Evolutionary conservation across 2,113 vertebrate species (phyloP).

Genomic region (Haemorhous mexicanus): DNA sequence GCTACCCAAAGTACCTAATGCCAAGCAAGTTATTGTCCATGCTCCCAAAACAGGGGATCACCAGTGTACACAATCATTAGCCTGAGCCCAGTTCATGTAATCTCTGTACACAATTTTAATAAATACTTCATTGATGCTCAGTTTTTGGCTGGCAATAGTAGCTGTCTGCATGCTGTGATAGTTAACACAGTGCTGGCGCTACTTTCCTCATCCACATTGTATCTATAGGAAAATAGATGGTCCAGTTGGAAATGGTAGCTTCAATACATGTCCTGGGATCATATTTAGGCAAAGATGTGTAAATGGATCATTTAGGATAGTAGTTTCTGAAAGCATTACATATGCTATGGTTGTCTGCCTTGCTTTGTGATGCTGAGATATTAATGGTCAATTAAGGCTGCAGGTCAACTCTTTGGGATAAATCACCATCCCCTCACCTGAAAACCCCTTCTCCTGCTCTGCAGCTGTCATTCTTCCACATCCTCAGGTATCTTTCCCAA

Average conservation of each 20-base stretch:
- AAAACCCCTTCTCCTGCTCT: neutral
- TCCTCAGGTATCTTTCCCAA: neutral
- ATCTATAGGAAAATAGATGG: neutral
- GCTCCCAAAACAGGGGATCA: neutral
- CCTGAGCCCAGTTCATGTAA: neutral
- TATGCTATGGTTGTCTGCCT: neutral
- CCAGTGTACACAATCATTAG: neutral
- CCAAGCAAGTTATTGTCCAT: neutral
- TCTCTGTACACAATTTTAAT: neutral
- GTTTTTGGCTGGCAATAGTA: neutral
- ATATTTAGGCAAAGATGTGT: neutral
- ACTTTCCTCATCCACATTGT: neutral
- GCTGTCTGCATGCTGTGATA: neutral
- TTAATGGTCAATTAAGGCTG: neutral
- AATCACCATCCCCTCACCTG: neutral
- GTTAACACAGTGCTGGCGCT: neutral
- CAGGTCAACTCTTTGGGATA: neutral
- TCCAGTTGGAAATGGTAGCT: neutral
- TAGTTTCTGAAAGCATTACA: neutral
- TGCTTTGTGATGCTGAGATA: neutral
- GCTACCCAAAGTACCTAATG: neutral
- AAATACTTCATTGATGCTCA: neutral
- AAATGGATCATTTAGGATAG: neutral
- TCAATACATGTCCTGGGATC: neutral
- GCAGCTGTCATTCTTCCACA: neutral